phyloP scores from a whole-genome alignment of 2,113 vertebrate genomes.

The Mormyrus lacerda region DNA sequence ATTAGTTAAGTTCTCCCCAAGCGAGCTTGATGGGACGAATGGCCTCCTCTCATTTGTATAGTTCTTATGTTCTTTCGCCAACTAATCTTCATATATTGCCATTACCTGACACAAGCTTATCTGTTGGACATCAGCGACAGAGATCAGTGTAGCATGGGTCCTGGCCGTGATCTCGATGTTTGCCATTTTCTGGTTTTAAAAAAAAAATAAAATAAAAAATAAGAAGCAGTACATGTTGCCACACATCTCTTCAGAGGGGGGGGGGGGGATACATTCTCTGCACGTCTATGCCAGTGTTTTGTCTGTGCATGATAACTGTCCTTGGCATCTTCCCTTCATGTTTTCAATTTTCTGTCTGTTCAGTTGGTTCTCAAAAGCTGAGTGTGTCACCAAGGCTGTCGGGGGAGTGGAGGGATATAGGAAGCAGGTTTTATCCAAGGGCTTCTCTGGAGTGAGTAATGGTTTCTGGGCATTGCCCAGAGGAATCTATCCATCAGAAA shows the following conservation, averaged over 20 bases:
- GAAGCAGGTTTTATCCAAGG: conserved; percentile 8
- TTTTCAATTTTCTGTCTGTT: neutral
- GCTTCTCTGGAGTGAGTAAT: neutral
- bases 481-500: neutral
- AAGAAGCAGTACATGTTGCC: neutral
- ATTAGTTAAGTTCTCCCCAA: no score
- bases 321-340: neutral
- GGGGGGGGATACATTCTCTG: neutral
- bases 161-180: neutral
- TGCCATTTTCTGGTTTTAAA: neutral
- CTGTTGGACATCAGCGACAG: neutral
- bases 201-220: neutral
- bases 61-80: neutral
- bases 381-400: neutral
- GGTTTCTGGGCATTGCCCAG: neutral
- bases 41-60: no score
- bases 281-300: neutral
- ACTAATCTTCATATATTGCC: neutral
- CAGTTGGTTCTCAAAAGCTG: neutral
- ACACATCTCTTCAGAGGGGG: neutral
- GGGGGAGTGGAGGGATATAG: neutral
- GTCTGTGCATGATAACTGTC: neutral
- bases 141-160: neutral
- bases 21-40: no score
- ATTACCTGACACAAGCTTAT: neutral